Evolutionary conservation across 1,140 invertebrate genomes (phyloP), one percentile per base, ranked within the genome.

Genomic region (Dreissena rostriformis): DNA sequence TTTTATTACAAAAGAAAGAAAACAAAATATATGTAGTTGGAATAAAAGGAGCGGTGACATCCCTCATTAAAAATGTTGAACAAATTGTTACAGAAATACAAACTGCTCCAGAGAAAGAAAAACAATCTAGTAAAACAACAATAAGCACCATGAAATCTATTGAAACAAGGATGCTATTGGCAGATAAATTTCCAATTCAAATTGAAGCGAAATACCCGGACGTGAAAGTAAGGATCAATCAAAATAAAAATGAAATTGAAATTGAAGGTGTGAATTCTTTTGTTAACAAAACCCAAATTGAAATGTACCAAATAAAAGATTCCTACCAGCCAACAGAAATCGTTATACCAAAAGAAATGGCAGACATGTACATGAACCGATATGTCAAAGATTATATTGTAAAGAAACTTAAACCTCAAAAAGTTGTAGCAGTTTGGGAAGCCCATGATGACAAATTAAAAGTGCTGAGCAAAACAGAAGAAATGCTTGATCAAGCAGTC

Each of bases 91-190:
- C 71, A 52, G 29, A 61, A 19, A 66, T 55, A 28, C 72, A 55
- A 70, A 53, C 55, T 39, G 66, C 75, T 17, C 26, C 71, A 24
- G 67, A 76, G 51, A 77, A 77, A 29, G 72, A 72, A 29, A 73
- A 72, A n/a, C 24, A 68, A 28, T 57, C 39, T 24, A 77, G 68
- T 51, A 76, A 71, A 63, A 55, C 68, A 52, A 29, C 61, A 39
- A 8, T 81, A 12, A 68, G 12, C 5, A 17, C 24, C 5, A 52
- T 84, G 14, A 70, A 73, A 71, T 29, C 15, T 24, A 52, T 79
- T 51, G 61, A 74, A 71, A 74, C 76, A 11, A 85, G 28, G 55
- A 79, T 85, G 61, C 71, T 85, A 22, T 19, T 74, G 29, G 68
- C 67, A 14, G 52, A 67, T 15, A 71, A 70, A 61, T 80, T 79